These are phyloP conservation scores for Syrista parreyssii DNA, from an alignment of 2,888 invertebrate genomes.

Conservation along the genomic window DNA sequence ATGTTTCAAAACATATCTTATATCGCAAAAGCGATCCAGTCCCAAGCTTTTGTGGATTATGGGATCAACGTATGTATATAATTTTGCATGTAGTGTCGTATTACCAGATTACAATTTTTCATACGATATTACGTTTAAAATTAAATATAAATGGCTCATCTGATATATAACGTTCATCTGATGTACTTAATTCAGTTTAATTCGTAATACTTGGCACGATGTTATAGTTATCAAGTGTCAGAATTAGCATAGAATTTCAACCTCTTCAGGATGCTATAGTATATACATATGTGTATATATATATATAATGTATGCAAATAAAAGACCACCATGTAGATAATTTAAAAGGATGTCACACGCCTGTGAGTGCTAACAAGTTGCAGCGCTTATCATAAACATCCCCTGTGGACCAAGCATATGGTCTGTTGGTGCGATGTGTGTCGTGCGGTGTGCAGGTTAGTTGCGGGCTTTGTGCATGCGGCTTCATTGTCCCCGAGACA, in stretches of 20 bases:
- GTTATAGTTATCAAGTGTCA: background rate
- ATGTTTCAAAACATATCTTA: background rate
- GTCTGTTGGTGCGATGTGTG: constrained; percentile 9
- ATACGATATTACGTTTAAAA: background rate
- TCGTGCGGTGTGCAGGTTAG: constrained; percentile 25
- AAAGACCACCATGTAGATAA: background rate
- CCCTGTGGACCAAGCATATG: background rate
- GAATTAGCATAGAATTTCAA: background rate
- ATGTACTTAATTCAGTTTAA: background rate
- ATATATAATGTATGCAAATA: too few species aligned
- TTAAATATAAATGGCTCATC: background rate
- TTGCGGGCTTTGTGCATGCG: constrained; percentile 30
- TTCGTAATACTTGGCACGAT: background rate
- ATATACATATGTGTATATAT: too few species aligned
- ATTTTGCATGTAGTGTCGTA: background rate
- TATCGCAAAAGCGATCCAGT: background rate
- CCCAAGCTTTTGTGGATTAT: background rate
- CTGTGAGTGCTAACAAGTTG: background rate
- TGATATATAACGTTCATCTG: background rate
- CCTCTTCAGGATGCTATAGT: background rate
- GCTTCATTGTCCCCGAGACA: constrained; percentile 34
- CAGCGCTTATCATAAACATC: background rate
- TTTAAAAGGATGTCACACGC: background rate
- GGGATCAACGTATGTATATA: background rate
- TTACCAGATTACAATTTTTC: background rate